A percentile compares a stretch with the other conserved stretches of the same genome.
These are phyloP conservation scores for Ptilodon capucinus DNA, from an alignment of 2,888 invertebrate species.

Conservation along the genomic window DNA sequence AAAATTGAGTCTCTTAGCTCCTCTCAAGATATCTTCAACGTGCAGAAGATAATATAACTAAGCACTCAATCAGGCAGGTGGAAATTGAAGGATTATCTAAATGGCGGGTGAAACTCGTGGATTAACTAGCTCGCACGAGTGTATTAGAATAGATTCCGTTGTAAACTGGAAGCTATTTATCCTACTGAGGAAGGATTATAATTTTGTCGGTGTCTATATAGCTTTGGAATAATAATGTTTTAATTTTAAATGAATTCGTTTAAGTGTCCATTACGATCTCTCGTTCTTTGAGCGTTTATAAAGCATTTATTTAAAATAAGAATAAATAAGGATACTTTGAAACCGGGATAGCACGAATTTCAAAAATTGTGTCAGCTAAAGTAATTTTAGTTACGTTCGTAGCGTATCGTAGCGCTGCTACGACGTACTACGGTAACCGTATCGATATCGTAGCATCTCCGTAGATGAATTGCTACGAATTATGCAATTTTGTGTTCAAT, in stretches of 20 bases:
- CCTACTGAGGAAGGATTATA: neutral
- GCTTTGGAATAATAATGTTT: no score
- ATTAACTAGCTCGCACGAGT: constrained; percentile 35
- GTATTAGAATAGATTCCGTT: constrained; percentile 26
- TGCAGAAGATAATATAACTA: constrained; percentile 23
- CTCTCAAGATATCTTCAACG: neutral
- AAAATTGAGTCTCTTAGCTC: neutral
- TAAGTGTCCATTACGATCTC: no score
- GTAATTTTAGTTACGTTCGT: neutral
- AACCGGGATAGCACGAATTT: no score
- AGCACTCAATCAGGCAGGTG: constrained; percentile 34
- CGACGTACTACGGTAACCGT: neutral
- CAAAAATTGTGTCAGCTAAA: no score
- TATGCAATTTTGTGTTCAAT: neutral
- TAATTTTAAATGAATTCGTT: no score
- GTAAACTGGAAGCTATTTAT: constrained; percentile 7
- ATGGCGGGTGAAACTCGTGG: constrained; percentile 41
- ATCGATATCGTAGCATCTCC: neutral
- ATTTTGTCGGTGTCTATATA: constrained; percentile 1
- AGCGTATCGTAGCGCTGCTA: neutral
- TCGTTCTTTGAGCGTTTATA: no score
- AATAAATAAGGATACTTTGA: no score
- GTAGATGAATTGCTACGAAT: neutral
- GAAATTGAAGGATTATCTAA: constrained; percentile 41
- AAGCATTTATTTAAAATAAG: no score